phyloP scores from a whole-genome alignment of 2,113 vertebrate species.

The Limnothrissa miodon region DNA sequence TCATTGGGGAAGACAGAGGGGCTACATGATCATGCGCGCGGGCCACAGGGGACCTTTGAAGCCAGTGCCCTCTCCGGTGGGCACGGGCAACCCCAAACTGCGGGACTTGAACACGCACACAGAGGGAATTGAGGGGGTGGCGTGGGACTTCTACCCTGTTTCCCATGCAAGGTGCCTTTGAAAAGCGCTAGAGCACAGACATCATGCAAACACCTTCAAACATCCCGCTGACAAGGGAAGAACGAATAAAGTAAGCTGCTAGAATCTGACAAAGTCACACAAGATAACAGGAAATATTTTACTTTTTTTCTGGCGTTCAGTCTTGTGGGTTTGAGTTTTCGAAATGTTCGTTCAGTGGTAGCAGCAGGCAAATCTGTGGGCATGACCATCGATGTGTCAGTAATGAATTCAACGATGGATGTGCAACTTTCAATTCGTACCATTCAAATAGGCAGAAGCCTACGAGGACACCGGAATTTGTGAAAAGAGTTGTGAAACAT shows the following conservation, averaged over 20 bases:
- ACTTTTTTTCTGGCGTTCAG: neutral
- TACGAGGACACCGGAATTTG: neutral
- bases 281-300: neutral
- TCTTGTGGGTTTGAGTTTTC: neutral
- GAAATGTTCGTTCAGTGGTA: neutral
- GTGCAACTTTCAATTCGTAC: neutral
- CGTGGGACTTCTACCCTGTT: neutral
- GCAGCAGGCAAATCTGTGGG: neutral
- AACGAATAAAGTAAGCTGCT: neutral
- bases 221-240: neutral
- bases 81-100: conserved; percentile 40
- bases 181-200: neutral
- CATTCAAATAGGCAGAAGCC: neutral
- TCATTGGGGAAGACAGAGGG: conserved; percentile 50
- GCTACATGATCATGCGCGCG: conserved; percentile 34
- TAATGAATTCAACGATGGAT: neutral
- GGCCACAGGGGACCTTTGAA: conserved; percentile 41
- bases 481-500: neutral
- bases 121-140: neutral
- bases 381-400: neutral
- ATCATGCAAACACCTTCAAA: neutral
- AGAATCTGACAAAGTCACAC: neutral
- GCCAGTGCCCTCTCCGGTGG: conserved; percentile 34
- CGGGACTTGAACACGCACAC: conserved; percentile 30
- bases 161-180: neutral